Conservation (phyloP, 2,797 vertebrate genomes). For the Sparidentex hasta region DNA sequence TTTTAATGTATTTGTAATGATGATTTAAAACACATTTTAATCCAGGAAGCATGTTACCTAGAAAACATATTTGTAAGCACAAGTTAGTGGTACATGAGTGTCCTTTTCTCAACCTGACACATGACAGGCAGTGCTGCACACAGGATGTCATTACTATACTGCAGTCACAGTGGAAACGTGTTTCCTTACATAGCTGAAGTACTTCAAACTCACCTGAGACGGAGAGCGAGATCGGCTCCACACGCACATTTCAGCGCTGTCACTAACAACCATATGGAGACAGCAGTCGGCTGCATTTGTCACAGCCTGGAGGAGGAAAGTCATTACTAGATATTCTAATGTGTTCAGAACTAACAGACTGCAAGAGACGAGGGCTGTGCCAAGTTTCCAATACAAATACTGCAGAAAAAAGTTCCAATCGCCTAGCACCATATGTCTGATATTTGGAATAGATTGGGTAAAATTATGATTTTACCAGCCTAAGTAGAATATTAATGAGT, state of each 20-base stretch:
- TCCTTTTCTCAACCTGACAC: neutral
- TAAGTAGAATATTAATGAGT: conserved; percentile 9
- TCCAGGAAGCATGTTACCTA: neutral
- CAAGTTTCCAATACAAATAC: conserved; percentile 16
- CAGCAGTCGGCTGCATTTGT: conserved; percentile 27
- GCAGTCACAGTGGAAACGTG: neutral
- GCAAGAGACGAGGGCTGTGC: conserved; percentile 33
- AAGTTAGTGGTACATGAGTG: neutral
- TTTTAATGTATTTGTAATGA: neutral
- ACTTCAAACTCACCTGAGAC: conserved; percentile 16
- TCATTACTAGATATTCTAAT: conserved; percentile 41
- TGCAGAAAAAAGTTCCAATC: conserved; percentile 5
- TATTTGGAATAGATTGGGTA: neutral
- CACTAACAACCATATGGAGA: conserved; percentile 50
- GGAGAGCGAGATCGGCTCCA: neutral
- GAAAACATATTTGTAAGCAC: neutral
- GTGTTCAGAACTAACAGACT: conserved; percentile 37
- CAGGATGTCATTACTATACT: neutral
- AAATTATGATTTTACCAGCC: conserved; percentile 1
- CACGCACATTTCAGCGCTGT: conserved; percentile 8
- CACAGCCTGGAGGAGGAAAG: conserved; percentile 31
- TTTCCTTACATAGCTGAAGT: conserved; percentile 1
- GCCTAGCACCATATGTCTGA: conserved; percentile 10
- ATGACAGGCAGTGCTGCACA: neutral
- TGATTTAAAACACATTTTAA: neutral